These are phyloP conservation scores for Ferdinandea cuprea DNA, from an alignment of 2,888 invertebrate genomes.

Conservation along the genomic window DNA sequence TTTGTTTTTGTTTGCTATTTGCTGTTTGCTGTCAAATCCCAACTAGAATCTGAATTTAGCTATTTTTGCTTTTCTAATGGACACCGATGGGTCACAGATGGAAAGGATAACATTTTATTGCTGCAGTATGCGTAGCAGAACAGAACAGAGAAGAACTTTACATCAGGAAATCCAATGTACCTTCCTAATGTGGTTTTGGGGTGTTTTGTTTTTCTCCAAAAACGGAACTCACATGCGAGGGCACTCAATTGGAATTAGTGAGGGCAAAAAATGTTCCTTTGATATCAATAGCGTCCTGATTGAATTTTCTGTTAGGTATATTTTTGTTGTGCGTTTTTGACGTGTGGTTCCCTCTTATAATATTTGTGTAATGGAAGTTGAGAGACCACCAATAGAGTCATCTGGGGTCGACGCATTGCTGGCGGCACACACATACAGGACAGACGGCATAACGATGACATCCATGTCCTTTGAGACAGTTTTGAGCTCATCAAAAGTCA, in stretches of 20 bases:
- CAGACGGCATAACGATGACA: slow-evolving; percentile 27
- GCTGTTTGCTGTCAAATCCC: slow-evolving; percentile 1
- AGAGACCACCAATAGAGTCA: slow-evolving; percentile 74
- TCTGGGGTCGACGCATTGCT: slow-evolving; percentile 62
- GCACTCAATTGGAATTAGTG: slow-evolving; percentile 61
- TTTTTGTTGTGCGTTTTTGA: slow-evolving; percentile 30
- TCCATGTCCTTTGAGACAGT: slow-evolving; percentile 61
- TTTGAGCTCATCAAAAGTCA: slow-evolving; percentile 66
- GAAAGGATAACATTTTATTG: slow-evolving; percentile 72
- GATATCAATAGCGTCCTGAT: slow-evolving; percentile 71
- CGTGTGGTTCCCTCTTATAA: slow-evolving; percentile 43
- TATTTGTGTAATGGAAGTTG: background rate
- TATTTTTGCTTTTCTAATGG: slow-evolving; percentile 68
- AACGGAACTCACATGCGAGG: slow-evolving; percentile 27
- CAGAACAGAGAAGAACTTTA: no score
- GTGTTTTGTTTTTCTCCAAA: slow-evolving; percentile 20
- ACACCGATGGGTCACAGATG: slow-evolving; percentile 66
- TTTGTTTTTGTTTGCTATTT: slow-evolving; percentile 70
- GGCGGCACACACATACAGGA: slow-evolving; percentile 41
- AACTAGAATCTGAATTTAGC: slow-evolving; percentile 38
- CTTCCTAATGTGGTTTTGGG: slow-evolving; percentile 56
- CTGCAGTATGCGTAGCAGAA: slow-evolving; percentile 66
- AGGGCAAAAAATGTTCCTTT: slow-evolving; percentile 11
- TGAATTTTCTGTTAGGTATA: slow-evolving; percentile 54
- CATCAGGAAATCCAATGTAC: slow-evolving; percentile 40